Evolutionary conservation across 1,140 invertebrate genomes (phyloP).

Genomic region (Bombus breviceps): DNA sequence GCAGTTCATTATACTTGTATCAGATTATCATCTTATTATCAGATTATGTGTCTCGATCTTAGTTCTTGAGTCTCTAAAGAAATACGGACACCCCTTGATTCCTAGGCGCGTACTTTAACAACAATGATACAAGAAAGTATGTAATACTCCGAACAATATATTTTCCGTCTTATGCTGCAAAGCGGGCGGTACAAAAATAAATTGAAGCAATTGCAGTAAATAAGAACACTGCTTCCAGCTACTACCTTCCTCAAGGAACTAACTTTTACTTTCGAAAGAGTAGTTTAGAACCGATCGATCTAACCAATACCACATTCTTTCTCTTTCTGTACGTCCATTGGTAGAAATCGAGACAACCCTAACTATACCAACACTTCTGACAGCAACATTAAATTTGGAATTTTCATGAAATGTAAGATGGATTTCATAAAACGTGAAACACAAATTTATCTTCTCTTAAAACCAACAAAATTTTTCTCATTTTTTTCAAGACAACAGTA

Average conservation of each 20-base stretch:
- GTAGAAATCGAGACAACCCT: not conserved
- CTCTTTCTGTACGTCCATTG: not conserved
- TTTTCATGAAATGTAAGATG: not conserved
- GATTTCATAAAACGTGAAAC: not conserved
- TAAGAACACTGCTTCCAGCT: slow-evolving; percentile 29
- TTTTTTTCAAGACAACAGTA: too few species aligned
- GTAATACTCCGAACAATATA: not conserved
- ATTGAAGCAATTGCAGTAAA: slow-evolving; percentile 22
- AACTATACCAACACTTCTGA: too few species aligned
- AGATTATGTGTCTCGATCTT: not conserved
- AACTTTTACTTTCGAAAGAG: slow-evolving; percentile 45
- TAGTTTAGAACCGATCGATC: slow-evolving; percentile 4
- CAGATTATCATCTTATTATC: too few species aligned
- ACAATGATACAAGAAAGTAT: too few species aligned
- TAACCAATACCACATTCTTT: not conserved
- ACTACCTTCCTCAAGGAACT: slow-evolving; percentile 22
- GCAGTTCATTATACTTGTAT: not conserved
- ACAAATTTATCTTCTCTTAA: not conserved
- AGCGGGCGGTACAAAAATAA: slow-evolving; percentile 14
- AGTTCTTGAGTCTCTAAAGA: not conserved
- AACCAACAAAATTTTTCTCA: too few species aligned
- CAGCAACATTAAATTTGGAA: not conserved
- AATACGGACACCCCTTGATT: not conserved
- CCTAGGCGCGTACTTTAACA: not conserved
- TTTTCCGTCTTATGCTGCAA: not conserved